phyloP scores from a whole-genome alignment of 2,888 invertebrate genomes.

The Stegophylla sp. region DNA sequence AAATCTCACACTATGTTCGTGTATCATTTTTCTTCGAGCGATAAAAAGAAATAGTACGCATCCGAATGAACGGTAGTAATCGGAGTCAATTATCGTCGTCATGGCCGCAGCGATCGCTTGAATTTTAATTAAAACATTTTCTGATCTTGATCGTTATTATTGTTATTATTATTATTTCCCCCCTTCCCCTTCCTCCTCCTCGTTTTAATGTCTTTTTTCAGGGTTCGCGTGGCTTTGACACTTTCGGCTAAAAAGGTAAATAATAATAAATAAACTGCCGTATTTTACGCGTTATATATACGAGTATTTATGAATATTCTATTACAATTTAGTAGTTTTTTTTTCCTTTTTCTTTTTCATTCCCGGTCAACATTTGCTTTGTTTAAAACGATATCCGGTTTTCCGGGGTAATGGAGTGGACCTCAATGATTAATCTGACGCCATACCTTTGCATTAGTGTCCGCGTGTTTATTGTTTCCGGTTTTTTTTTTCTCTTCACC shows the following conservation, averaged over 20 bases:
- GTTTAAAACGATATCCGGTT: not conserved
- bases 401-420: conserved; percentile 12
- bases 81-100: not conserved
- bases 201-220: no score
- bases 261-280: conserved; percentile 31
- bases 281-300: conserved; percentile 2
- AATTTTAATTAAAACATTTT: conserved; percentile 16
- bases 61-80: not conserved
- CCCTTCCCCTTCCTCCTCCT: no score
- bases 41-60: not conserved
- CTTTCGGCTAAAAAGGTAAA: conserved; percentile 30
- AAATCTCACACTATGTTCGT: no score
- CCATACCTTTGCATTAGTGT: not conserved
- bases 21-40: not conserved
- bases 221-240: conserved; percentile 7
- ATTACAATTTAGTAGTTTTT: not conserved
- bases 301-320: no score
- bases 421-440: conserved; percentile 33
- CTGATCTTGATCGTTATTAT: conserved; percentile 14
- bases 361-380: conserved; percentile 15
- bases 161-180: not conserved
- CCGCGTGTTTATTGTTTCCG: conserved; percentile 31
- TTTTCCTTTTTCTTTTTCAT: not conserved
- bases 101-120: not conserved
- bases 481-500: not conserved